These are phyloP conservation scores for Lipophrys pholis DNA, from an alignment of 2,113 vertebrate species.

Conservation along the genomic window DNA sequence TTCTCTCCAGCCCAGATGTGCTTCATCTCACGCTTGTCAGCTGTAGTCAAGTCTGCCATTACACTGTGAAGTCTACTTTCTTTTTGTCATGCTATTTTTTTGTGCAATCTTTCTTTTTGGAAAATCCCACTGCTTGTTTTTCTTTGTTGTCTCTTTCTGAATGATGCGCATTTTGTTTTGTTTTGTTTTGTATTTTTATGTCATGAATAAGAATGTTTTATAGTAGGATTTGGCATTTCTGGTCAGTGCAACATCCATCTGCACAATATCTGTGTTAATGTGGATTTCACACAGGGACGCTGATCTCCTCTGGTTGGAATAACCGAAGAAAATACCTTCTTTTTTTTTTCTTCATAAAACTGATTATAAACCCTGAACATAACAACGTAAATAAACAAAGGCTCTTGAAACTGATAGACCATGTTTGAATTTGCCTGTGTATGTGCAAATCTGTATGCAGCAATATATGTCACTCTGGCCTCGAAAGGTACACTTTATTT, in stretches of 20 bases:
- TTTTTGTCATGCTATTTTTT: not conserved
- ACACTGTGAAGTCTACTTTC: not conserved
- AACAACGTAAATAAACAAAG: not conserved
- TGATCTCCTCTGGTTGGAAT: not conserved
- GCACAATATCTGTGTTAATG: not conserved
- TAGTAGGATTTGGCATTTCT: not conserved
- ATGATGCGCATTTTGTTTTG: too few relatives aligned
- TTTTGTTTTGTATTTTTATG: too few relatives aligned
- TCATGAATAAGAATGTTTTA: not conserved
- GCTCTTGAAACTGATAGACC: not conserved
- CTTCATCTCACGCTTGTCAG: constrained; percentile 33
- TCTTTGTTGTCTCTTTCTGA: too few relatives aligned
- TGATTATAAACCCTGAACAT: not conserved
- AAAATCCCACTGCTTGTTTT: too few relatives aligned
- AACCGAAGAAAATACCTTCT: not conserved
- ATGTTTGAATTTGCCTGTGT: not conserved
- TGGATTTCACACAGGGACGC: not conserved
- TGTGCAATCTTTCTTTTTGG: not conserved
- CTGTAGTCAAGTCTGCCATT: constrained; percentile 9
- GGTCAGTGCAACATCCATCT: too few relatives aligned
- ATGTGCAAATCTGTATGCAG: not conserved
- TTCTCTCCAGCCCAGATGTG: constrained; percentile 7
- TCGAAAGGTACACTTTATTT: not conserved
- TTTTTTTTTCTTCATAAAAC: not conserved
- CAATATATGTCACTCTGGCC: not conserved